Evolutionary conservation across 2,113 vertebrate genomes (phyloP).

Genomic region (Dicentrarchus labrax): DNA sequence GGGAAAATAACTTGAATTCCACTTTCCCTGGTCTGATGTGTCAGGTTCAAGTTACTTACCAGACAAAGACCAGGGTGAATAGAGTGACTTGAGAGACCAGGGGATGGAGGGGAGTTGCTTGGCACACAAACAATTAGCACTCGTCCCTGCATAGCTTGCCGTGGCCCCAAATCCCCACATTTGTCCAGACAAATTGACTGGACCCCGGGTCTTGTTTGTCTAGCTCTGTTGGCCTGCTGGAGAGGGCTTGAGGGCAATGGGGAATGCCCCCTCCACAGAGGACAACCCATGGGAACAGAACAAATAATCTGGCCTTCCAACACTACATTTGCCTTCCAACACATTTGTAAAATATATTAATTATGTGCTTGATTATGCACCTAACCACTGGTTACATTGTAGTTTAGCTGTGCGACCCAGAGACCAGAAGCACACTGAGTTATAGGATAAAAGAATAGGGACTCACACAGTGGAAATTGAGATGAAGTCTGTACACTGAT

Average conservation of each 20-base stretch:
- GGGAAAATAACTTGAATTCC: slow-evolving; percentile 17
- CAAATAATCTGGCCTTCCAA: slow-evolving; percentile 45
- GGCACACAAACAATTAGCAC: slow-evolving; percentile 83
- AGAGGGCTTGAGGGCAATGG: slow-evolving; percentile 56
- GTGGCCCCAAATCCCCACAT: slow-evolving; percentile 83
- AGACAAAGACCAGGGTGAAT: slow-evolving; percentile 77
- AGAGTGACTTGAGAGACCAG: slow-evolving; percentile 68
- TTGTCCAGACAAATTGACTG: slow-evolving; percentile 86
- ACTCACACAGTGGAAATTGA: neutral
- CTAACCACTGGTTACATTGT: neutral
- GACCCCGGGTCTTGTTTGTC: slow-evolving; percentile 82
- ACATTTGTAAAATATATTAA: neutral
- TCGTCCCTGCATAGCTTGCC: slow-evolving; percentile 67
- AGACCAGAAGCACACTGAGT: neutral
- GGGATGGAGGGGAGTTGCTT: slow-evolving; percentile 72
- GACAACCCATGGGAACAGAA: slow-evolving; percentile 65
- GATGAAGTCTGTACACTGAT: neutral
- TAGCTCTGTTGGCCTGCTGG: slow-evolving; percentile 66
- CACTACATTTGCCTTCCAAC: neutral
- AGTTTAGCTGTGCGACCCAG: neutral
- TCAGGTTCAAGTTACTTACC: slow-evolving; percentile 78
- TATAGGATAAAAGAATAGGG: neutral
- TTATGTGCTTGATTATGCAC: neutral
- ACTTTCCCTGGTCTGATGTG: slow-evolving; percentile 51
- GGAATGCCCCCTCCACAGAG: slow-evolving; percentile 47